phyloP scores from a whole-genome alignment of 2,113 vertebrate genomes.

The Anser brachyrhynchus region DNA sequence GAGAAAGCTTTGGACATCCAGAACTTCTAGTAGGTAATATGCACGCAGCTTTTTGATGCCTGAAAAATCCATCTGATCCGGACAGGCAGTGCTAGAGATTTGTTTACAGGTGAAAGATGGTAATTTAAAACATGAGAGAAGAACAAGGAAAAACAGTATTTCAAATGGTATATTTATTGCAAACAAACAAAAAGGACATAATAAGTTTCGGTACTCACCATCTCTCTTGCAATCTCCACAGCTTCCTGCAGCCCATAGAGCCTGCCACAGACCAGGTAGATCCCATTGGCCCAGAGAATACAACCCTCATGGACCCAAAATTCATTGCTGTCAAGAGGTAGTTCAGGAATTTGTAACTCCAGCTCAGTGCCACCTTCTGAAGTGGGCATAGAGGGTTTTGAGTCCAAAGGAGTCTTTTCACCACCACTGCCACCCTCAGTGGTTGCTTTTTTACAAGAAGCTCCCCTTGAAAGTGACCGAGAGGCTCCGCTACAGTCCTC shows the following conservation, averaged over 20 bases:
- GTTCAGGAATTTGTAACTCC: conserved; percentile 94
- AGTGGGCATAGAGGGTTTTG: conserved; percentile 80
- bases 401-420: conserved; percentile 80
- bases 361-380: conserved; percentile 88
- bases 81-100: background rate
- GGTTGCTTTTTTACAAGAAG: conserved; percentile 85
- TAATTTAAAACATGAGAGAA: background rate
- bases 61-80: background rate
- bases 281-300: conserved; percentile 97
- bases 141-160: background rate
- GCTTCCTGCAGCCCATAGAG: conserved; percentile 98
- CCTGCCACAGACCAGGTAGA: conserved; percentile 96
- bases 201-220: conserved; percentile 81
- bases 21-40: background rate
- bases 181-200: background rate
- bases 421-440: conserved; percentile 74
- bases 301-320: conserved; percentile 98
- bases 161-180: background rate
- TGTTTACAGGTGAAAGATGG: background rate
- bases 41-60: background rate
- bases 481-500: conserved; percentile 89
- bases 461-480: conserved; percentile 90
- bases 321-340: conserved; percentile 98
- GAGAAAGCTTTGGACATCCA: background rate
- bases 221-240: conserved; percentile 96